Conservation (phyloP, 2,888 invertebrate species). For the Melieria picta region DNA sequence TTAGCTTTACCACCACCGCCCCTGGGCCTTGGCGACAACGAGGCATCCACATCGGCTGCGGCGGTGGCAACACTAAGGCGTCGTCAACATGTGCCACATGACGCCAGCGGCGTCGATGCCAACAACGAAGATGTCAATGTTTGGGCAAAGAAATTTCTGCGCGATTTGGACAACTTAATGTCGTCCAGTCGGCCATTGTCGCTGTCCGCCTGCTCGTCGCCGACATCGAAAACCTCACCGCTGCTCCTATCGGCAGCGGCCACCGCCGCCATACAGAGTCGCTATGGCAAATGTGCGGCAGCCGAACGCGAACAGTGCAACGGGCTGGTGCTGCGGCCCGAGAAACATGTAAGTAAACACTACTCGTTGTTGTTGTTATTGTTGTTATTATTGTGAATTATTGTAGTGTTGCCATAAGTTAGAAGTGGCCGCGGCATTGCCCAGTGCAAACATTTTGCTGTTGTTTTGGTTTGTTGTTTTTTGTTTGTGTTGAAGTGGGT, state of each 20-base stretch:
- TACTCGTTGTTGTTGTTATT: background rate
- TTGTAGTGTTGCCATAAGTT: background rate
- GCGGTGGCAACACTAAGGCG: conserved; percentile 6
- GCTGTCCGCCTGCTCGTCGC: conserved; percentile 48
- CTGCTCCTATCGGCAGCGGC: conserved; percentile 59
- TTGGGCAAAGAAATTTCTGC: conserved; percentile 66
- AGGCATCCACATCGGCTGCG: conserved; percentile 28
- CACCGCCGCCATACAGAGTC: conserved; percentile 57
- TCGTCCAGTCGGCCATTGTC: conserved; percentile 57
- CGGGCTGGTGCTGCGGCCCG: conserved; percentile 62
- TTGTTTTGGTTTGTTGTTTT: no score
- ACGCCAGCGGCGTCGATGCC: conserved; percentile 32
- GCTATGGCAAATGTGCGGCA: conserved; percentile 50
- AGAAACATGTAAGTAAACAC: conserved; percentile 64
- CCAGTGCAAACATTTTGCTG: no score
- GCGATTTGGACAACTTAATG: conserved; percentile 66
- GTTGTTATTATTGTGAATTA: background rate
- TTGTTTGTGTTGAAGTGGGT: no score
- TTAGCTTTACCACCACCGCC: conserved; percentile 55
- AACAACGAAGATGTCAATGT: conserved; percentile 61
- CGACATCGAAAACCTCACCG: conserved; percentile 55
- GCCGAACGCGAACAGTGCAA: conserved; percentile 38
- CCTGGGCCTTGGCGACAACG: conserved; percentile 40
- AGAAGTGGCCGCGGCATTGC: background rate
- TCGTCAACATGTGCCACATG: background rate